phyloP scores from a whole-genome alignment of 2,888 invertebrate genomes.

The Meta bourneti region DNA sequence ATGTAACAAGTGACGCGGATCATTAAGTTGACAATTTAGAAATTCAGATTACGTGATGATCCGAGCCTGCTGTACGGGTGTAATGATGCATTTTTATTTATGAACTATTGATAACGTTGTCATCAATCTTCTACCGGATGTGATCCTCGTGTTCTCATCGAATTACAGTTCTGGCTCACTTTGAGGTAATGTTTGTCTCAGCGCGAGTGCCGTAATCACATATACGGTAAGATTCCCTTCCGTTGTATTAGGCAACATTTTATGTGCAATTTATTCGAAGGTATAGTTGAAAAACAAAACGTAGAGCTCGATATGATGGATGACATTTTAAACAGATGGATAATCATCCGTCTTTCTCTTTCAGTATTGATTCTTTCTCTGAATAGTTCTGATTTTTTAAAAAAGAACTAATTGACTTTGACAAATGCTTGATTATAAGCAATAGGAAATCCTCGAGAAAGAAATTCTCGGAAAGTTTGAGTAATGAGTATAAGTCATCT shows the following conservation, averaged over 20 bases:
- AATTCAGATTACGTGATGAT: background rate
- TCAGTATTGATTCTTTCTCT: conserved; percentile 6
- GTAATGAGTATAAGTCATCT: conserved; percentile 10
- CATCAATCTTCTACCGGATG: background rate
- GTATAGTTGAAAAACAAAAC: background rate
- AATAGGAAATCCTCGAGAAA: background rate
- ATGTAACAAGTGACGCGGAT: background rate
- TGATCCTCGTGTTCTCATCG: too few species aligned
- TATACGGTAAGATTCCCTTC: too few species aligned
- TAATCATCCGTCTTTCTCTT: conserved; percentile 7
- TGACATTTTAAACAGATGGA: conserved; percentile 20
- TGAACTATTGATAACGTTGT: background rate
- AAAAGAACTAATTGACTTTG: conserved; percentile 34
- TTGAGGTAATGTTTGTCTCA: too few species aligned
- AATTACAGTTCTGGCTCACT: too few species aligned
- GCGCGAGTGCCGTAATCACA: too few species aligned
- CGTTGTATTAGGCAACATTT: background rate
- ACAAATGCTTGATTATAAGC: conserved; percentile 36
- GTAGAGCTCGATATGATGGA: background rate
- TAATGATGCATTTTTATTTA: too few species aligned
- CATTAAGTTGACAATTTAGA: background rate
- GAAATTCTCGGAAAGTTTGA: background rate
- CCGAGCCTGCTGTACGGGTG: too few species aligned
- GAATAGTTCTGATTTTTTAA: conserved; percentile 21
- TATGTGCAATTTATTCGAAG: background rate